A percentile compares a stretch with the other conserved stretches of the same genome.
Conservation (phyloP, 2,797 vertebrate genomes). For the Tympanoctomys barrerae region DNA sequence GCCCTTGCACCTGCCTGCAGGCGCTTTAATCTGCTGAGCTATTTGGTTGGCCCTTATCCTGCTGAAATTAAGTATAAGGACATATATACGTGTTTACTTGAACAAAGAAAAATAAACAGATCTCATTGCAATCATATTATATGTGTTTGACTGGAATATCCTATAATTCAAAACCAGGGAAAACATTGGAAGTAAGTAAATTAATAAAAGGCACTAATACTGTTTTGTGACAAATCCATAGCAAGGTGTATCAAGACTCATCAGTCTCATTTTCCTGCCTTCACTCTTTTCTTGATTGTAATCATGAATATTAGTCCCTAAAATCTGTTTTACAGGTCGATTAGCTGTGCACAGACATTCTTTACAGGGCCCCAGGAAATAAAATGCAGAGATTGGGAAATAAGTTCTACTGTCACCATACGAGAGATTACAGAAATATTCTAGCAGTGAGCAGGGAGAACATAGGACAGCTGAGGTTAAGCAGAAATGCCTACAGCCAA, state of each 20-base stretch:
- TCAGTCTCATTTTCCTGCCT: not conserved
- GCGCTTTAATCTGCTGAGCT: too few species aligned
- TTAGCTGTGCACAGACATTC: not conserved
- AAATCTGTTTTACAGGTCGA: not conserved
- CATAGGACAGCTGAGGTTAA: not conserved
- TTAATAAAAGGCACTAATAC: not conserved
- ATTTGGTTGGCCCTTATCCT: not conserved
- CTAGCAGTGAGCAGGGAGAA: not conserved
- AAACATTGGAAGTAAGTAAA: slow-evolving; percentile 35
- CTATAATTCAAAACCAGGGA: not conserved
- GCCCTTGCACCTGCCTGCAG: too few species aligned
- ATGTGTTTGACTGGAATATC: not conserved
- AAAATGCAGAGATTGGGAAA: not conserved
- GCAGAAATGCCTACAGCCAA: not conserved
- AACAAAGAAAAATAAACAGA: not conserved
- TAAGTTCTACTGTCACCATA: not conserved
- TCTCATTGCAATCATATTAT: not conserved
- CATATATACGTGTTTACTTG: not conserved
- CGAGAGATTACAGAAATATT: slow-evolving; percentile 7
- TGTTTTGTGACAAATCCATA: not conserved
- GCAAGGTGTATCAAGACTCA: not conserved
- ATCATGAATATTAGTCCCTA: not conserved
- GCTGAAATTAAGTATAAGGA: not conserved
- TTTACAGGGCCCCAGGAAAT: not conserved
- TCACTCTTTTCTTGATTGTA: not conserved